These are phyloP conservation scores for Rhysida immarginata DNA, from an alignment of 1,140 invertebrate genomes.

Conservation along the genomic window DNA sequence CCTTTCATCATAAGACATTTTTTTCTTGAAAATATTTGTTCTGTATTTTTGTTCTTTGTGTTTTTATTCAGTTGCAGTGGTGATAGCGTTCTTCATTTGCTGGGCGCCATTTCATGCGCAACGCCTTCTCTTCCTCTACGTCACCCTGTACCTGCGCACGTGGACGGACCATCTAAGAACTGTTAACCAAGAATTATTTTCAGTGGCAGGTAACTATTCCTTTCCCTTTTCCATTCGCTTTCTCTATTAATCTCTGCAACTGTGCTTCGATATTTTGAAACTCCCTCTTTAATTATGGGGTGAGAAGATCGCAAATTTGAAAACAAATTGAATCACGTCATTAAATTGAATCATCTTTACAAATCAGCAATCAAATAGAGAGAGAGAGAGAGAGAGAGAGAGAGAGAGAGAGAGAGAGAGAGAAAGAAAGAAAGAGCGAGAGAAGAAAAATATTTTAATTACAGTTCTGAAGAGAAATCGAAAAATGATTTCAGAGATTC, in stretches of 20 bases:
- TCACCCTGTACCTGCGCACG: conserved; percentile 19
- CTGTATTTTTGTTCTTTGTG: background rate
- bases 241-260: conserved; percentile 42
- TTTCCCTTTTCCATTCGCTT: conserved; percentile 35
- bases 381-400: background rate
- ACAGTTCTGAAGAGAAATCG: no score
- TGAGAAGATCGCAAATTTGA: no score
- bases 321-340: no score
- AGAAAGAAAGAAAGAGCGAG: background rate
- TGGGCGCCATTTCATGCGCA: conserved; percentile 92
- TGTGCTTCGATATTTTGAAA: conserved; percentile 58
- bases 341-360: no score
- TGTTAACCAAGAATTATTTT: background rate
- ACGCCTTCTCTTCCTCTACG: conserved; percentile 39
- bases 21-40: no score
- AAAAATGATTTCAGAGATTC: no score
- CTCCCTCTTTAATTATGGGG: no score
- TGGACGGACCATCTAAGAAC: background rate
- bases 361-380: background rate
- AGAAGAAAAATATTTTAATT: background rate
- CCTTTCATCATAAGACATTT: no score
- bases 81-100: conserved; percentile 83
- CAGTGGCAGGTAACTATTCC: background rate
- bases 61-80: conserved; percentile 61
- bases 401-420: background rate